phyloP scores from a whole-genome alignment of 2,113 vertebrate genomes.

The Cyprinodon variegatus region DNA sequence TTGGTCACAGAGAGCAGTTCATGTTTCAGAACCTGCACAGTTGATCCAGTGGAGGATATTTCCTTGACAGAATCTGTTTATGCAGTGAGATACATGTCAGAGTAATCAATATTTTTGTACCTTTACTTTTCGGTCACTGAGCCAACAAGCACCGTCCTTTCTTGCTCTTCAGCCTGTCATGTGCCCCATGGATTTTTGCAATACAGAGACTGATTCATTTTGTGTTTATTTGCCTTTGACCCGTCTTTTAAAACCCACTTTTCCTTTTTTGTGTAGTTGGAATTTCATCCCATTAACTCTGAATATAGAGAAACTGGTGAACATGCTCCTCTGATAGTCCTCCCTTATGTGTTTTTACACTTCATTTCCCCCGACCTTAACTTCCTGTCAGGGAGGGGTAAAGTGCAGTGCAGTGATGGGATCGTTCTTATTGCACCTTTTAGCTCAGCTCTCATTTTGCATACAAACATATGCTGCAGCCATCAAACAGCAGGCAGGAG shows the following conservation, averaged over 20 bases:
- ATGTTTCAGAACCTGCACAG: not conserved
- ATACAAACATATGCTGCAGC: slow-evolving; percentile 3
- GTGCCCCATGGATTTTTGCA: not conserved
- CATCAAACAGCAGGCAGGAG: slow-evolving; percentile 16
- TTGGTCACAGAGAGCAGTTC: too few relatives aligned
- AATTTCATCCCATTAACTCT: slow-evolving; percentile 48
- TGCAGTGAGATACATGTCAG: not conserved
- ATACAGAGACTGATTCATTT: slow-evolving; percentile 6
- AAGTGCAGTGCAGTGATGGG: slow-evolving; percentile 22
- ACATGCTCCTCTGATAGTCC: not conserved
- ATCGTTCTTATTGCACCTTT: slow-evolving; percentile 11
- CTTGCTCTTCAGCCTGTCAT: not conserved
- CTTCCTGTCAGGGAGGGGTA: slow-evolving; percentile 20
- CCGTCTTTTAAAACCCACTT: slow-evolving; percentile 41
- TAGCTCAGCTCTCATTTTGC: slow-evolving; percentile 4
- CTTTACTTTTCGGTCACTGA: slow-evolving; percentile 6
- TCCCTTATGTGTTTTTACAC: slow-evolving; percentile 22
- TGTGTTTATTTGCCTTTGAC: slow-evolving; percentile 27
- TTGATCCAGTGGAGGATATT: not conserved
- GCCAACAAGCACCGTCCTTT: slow-evolving; percentile 8
- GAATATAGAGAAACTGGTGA: slow-evolving; percentile 9
- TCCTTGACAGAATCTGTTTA: slow-evolving; percentile 3
- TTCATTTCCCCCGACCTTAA: slow-evolving; percentile 1
- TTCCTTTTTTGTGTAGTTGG: slow-evolving; percentile 16
- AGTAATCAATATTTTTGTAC: slow-evolving; percentile 33